Evolutionary conservation across 2,888 invertebrate genomes (phyloP).

Genomic region (Glaucopsyche alexis): DNA sequence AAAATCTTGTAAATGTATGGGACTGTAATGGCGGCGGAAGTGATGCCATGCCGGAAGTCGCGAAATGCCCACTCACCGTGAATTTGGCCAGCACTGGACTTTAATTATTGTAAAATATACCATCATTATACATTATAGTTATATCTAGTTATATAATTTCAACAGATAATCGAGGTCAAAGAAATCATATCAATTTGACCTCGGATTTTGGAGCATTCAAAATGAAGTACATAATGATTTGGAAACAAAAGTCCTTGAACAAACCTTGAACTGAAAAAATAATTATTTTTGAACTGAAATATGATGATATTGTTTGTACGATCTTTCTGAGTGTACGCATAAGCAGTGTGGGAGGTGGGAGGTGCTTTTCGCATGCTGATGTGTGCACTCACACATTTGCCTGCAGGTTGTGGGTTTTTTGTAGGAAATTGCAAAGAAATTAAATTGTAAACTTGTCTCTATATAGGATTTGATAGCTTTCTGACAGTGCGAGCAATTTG

Average conservation of each 20-base stretch:
- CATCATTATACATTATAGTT: neutral
- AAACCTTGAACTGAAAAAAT: neutral
- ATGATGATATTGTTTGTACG: too few species aligned
- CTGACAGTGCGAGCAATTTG: too few species aligned
- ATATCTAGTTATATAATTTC: conserved; percentile 9
- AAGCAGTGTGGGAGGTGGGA: too few species aligned
- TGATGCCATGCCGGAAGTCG: conserved; percentile 72
- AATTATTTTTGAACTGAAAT: neutral
- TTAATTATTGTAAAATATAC: conserved; percentile 22
- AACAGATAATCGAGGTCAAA: conserved; percentile 12
- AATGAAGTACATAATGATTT: neutral
- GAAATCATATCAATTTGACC: neutral
- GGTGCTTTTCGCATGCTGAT: too few species aligned
- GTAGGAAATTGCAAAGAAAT: too few species aligned
- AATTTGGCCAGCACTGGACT: conserved; percentile 38
- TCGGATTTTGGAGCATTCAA: neutral
- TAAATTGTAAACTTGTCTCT: too few species aligned
- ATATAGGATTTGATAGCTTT: too few species aligned
- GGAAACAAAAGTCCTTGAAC: neutral
- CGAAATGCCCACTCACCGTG: conserved; percentile 55
- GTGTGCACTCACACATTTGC: too few species aligned
- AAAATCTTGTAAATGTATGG: conserved; percentile 31
- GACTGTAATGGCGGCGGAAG: conserved; percentile 50
- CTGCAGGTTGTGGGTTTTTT: too few species aligned
- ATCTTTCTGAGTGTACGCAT: too few species aligned